A percentile compares a stretch with the other conserved stretches of the same genome.
phyloP scores from a whole-genome alignment of 2,888 invertebrate genomes.

The Hydraecia micacea region DNA sequence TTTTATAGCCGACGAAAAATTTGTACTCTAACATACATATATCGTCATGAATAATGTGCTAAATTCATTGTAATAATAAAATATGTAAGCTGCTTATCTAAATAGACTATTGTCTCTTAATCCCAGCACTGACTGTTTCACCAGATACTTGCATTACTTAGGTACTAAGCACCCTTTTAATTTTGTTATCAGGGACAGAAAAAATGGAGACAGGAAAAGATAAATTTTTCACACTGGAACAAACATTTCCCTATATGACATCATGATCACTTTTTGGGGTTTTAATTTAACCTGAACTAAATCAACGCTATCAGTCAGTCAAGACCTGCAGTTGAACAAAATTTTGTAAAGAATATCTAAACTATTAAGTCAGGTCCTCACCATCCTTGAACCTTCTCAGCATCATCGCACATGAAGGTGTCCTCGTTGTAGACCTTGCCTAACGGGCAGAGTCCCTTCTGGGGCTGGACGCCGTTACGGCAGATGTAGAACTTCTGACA shows the following conservation, averaged over 20 bases:
- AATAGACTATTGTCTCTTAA: background rate
- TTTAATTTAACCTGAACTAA: background rate
- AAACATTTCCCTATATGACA: background rate
- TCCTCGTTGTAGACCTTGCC: conserved; percentile 95
- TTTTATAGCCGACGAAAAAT: no score
- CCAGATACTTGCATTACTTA: background rate
- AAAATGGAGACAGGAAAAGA: background rate
- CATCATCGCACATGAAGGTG: conserved; percentile 94
- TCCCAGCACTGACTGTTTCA: background rate
- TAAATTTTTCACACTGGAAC: background rate
- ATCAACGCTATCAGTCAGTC: background rate
- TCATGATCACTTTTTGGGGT: background rate
- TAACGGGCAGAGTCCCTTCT: conserved; percentile 93
- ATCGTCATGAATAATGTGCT: no score
- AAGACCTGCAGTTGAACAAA: background rate
- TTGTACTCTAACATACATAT: no score
- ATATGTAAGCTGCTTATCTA: background rate
- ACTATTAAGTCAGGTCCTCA: conserved; percentile 74
- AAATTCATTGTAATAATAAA: no score
- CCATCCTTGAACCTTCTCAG: conserved; percentile 95
- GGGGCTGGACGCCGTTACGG: conserved; percentile 93
- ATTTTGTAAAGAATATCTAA: background rate
- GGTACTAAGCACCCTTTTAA: background rate
- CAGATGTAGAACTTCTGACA: conserved; percentile 96
- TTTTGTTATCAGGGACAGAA: background rate